Percentiles rank a stretch among this genome's conserved stretches.
phyloP scores from a whole-genome alignment of 2,888 invertebrate genomes.

The Charanyca ferruginea region DNA sequence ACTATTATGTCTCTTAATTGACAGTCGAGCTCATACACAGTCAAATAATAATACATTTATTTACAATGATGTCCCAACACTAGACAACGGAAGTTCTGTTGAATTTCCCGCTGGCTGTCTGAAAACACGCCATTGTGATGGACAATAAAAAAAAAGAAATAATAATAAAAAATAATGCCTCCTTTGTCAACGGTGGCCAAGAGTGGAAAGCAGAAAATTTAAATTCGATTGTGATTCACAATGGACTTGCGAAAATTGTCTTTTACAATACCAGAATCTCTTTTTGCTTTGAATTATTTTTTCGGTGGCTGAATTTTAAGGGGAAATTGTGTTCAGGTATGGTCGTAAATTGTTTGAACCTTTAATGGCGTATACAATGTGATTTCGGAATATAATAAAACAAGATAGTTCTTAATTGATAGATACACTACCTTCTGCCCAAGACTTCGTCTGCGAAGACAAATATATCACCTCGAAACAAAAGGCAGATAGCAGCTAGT shows the following conservation, averaged over 20 bases:
- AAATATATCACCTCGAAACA: too few relatives aligned
- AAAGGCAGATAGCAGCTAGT: too few relatives aligned
- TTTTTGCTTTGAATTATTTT: conserved; percentile 36
- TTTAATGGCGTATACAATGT: neutral
- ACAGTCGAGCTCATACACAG: too few relatives aligned
- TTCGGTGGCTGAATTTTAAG: conserved; percentile 21
- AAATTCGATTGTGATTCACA: conserved; percentile 78
- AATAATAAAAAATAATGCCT: conserved; percentile 81
- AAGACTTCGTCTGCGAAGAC: too few relatives aligned
- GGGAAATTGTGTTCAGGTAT: conserved; percentile 21
- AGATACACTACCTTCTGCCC: too few relatives aligned
- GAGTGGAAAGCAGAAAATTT: conserved; percentile 71
- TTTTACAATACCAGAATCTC: conserved; percentile 57
- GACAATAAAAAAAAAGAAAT: conserved; percentile 81
- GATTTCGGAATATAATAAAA: neutral
- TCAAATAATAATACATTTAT: neutral
- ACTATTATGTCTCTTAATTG: too few relatives aligned
- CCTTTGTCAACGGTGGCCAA: conserved; percentile 68
- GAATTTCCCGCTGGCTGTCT: conserved; percentile 60
- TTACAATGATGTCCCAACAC: conserved; percentile 39
- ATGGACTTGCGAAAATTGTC: conserved; percentile 70
- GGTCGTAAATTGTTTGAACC: neutral
- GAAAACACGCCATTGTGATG: conserved; percentile 68
- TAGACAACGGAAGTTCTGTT: conserved; percentile 54
- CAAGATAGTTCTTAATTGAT: neutral